Percentiles rank a stretch among this genome's conserved stretches.
These are phyloP conservation scores for Crenichthys baileyi DNA, from an alignment of 2,797 vertebrate species.

Conservation along the genomic window DNA sequence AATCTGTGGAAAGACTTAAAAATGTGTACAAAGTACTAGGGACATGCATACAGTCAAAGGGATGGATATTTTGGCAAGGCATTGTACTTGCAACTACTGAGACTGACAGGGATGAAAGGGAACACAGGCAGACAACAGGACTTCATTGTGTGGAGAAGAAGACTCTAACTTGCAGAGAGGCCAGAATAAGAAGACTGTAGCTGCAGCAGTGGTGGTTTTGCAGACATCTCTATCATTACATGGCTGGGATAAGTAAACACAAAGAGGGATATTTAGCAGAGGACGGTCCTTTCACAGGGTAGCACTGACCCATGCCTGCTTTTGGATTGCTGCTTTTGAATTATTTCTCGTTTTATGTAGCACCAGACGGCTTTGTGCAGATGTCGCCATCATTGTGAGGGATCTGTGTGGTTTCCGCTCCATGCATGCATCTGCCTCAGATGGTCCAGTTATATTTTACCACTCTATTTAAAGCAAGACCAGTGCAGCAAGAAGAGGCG, in stretches of 20 bases:
- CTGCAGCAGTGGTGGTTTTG: constrained; percentile 40
- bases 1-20: no score
- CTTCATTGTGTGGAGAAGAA: constrained; percentile 25
- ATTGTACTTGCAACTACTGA: background rate
- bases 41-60: no score
- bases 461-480: constrained; percentile 22
- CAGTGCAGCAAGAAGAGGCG: constrained; percentile 4
- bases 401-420: constrained; percentile 27
- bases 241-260: constrained; percentile 55
- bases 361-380: constrained; percentile 6
- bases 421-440: constrained; percentile 10
- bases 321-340: constrained; percentile 56
- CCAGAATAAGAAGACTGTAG: constrained; percentile 33
- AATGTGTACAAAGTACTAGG: background rate
- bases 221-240: constrained; percentile 69
- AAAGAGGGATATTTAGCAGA: constrained; percentile 38
- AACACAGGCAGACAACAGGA: constrained; percentile 9
- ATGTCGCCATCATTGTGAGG: constrained; percentile 30
- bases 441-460: background rate
- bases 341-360: constrained; percentile 34
- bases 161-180: constrained; percentile 31
- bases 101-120: background rate
- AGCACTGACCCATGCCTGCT: constrained; percentile 31
- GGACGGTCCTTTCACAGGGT: constrained; percentile 44
- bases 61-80: background rate